Percentiles rank a stretch among this genome's conserved stretches.
phyloP scores from a whole-genome alignment of 2,113 vertebrate species.

The Calonectris borealis region DNA sequence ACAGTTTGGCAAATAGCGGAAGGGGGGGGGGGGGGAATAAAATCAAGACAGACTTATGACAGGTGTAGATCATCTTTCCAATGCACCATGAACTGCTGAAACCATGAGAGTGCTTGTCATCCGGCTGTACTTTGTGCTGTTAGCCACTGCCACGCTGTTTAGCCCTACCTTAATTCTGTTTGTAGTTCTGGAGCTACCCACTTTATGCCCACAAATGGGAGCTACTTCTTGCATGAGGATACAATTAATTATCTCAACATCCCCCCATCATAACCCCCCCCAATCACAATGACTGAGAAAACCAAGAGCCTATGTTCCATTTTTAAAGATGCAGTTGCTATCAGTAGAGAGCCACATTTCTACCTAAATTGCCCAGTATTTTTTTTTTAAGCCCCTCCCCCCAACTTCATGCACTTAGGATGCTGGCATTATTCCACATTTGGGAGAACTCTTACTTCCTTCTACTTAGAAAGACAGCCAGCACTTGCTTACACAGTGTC shows the following conservation, averaged over 20 bases:
- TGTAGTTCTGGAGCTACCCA: neutral
- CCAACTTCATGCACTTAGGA: neutral
- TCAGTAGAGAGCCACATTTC: too few relatives aligned
- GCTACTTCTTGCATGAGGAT: neutral
- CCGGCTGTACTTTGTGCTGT: fast-evolving
- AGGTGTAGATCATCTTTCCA: neutral
- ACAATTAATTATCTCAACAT: too few relatives aligned
- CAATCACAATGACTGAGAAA: neutral
- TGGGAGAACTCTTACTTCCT: neutral
- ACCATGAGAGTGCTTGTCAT: fast-evolving
- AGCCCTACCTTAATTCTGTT: neutral
- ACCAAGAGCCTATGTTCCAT: neutral
- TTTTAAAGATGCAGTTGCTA: neutral
- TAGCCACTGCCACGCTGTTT: fast-evolving
- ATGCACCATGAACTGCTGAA: neutral
- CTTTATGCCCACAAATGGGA: neutral
- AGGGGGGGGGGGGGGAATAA: neutral
- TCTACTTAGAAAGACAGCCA: neutral
- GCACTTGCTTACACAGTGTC: neutral
- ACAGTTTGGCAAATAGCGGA: neutral
- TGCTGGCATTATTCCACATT: neutral
- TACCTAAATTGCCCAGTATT: too few relatives aligned
- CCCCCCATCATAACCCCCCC: neutral
- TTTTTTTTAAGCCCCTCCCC: too few relatives aligned
- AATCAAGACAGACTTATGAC: neutral